Conservation (phyloP, 1,140 invertebrate genomes). For the Drosophila sulfurigaster region DNA sequence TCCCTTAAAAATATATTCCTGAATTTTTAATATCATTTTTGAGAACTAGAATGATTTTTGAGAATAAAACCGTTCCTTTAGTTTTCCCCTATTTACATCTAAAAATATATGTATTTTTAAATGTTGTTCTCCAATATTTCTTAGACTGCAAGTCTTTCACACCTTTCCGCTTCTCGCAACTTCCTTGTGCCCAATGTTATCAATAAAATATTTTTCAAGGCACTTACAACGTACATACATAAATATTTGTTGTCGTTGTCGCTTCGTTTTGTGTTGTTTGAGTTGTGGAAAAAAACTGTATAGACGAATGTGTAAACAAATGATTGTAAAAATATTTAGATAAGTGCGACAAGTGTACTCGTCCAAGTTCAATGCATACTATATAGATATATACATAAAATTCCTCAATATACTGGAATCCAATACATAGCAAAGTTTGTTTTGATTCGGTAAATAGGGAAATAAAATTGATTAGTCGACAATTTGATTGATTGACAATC, state of each 20-base stretch:
- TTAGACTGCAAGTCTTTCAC: slow-evolving; percentile 7
- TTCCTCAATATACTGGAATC: slow-evolving; percentile 1
- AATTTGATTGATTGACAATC: slow-evolving; percentile 24
- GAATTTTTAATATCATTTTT: too few species aligned
- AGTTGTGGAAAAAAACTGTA: slow-evolving; percentile 12
- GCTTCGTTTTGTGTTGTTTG: slow-evolving; percentile 22
- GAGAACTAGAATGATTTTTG: too few species aligned
- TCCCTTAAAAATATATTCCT: too few species aligned
- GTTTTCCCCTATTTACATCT: too few species aligned
- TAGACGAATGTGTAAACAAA: slow-evolving; percentile 47
- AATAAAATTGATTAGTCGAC: slow-evolving; percentile 51
- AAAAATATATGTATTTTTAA: too few species aligned
- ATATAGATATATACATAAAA: slow-evolving; percentile 19
- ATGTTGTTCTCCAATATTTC: background rate
- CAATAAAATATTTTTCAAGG: slow-evolving; percentile 26
- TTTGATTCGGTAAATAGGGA: slow-evolving; percentile 52
- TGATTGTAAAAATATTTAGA: slow-evolving; percentile 64
- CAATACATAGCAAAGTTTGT: slow-evolving; percentile 10
- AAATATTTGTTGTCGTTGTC: slow-evolving; percentile 7
- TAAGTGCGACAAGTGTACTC: slow-evolving; percentile 60
- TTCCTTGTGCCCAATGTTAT: slow-evolving; percentile 14
- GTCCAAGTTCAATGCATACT: too few species aligned
- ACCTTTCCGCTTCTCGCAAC: slow-evolving; percentile 18
- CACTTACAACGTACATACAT: background rate
- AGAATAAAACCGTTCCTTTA: too few species aligned